Evolutionary conservation across 2,797 vertebrate genomes (phyloP), one percentile per base, ranked within the genome.

Genomic region (Coregonus ussuriensis): DNA sequence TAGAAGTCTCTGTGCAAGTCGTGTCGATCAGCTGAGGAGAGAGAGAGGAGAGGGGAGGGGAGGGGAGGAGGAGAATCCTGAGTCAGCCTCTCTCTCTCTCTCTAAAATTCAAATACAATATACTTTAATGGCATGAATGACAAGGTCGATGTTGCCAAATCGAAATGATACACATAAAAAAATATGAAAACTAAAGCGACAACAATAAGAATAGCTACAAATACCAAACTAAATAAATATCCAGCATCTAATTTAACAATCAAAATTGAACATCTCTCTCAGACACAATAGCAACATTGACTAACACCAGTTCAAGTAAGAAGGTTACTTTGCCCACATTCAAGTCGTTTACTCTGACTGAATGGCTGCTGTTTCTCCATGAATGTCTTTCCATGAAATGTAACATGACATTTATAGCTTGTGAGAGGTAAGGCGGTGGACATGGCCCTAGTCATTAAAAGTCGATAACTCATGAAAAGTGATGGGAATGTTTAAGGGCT

Each of bases 1-100:
- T 31, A n/a, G 11, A 18, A 52, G 37, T 72, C 76, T 56, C 18
- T 25, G 31, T 25, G 31, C 18, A 31, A 76, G 35, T 37, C 16
- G 75, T 9, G 75, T 77, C 37, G 6, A 53, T 72, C 76, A 51
- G 31, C 53, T 54, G 29, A 72, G 66, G 29, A 16, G 66, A 47
- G 41, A 47, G 41, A 47, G 37, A 7, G 4, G 65, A 67, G 65
- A 35, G 15, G 31, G 29, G 2, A 25, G 25, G 63, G 2, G 65
- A 31, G 15, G 31, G 31, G 4, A 47, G 41, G 41, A 9, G 66
- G 31, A 68, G 15, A 56, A 29, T 6, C 51, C 21, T 9, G 29
- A 72, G 52, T 72, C 71, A 65, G 56, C 51, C 37, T 33, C 59
- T 66, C 59, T 51, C 59, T 37, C 59, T 51, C 59, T 37, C 70